phyloP scores from a whole-genome alignment of 1,140 invertebrate genomes.

The Maniola jurtina region DNA sequence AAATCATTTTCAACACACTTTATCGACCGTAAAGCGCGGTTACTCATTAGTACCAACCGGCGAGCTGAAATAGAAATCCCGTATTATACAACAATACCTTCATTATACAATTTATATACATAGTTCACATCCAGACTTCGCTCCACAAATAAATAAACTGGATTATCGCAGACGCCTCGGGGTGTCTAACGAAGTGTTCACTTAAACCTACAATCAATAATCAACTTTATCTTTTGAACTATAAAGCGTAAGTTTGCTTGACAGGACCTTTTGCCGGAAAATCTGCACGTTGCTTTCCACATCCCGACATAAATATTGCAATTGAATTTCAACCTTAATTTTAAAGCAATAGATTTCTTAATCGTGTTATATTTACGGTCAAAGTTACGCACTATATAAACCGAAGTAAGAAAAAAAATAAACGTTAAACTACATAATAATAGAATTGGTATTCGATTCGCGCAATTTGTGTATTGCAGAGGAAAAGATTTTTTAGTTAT shows the following conservation, averaged over 20 bases:
- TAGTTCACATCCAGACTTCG: slow-evolving; percentile 28
- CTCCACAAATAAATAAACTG: slow-evolving; percentile 31
- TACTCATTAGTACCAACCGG: slow-evolving; percentile 2
- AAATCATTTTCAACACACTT: neutral
- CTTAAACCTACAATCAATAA: slow-evolving; percentile 14
- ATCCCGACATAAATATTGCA: slow-evolving; percentile 8
- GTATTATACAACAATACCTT: slow-evolving; percentile 22
- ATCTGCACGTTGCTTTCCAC: slow-evolving; percentile 6
- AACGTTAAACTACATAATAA: slow-evolving; percentile 5
- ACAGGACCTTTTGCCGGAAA: neutral
- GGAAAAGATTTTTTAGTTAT: slow-evolving; percentile 25
- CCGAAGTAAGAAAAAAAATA: slow-evolving; percentile 8
- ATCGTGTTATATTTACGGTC: slow-evolving; percentile 6
- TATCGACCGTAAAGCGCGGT: neutral
- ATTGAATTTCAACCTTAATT: slow-evolving; percentile 22
- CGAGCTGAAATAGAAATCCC: slow-evolving; percentile 5
- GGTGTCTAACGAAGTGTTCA: slow-evolving; percentile 27
- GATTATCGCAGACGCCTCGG: slow-evolving; percentile 28
- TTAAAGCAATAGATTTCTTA: neutral
- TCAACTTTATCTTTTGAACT: neutral
- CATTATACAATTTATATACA: slow-evolving; percentile 30
- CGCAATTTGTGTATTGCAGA: slow-evolving; percentile 16
- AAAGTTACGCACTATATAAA: slow-evolving; percentile 14
- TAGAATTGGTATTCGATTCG: slow-evolving; percentile 9
- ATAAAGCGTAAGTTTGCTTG: slow-evolving; percentile 23